Conservation (phyloP, 2,888 invertebrate genomes). For the Desoria tigrina region DNA sequence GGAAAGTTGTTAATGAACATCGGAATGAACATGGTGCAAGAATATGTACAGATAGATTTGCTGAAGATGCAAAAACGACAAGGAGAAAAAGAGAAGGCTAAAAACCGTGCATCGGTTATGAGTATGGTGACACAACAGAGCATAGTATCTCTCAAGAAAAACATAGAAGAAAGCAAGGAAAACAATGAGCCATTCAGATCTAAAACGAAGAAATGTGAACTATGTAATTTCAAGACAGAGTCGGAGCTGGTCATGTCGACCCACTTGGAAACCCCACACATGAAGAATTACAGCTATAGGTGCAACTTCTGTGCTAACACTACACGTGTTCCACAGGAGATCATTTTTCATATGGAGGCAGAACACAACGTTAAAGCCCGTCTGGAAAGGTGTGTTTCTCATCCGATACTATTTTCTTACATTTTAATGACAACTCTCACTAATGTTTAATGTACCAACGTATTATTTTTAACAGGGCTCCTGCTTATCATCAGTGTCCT, state of each 20-base stretch:
- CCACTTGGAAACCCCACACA: constrained; percentile 87
- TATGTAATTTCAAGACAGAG: constrained; percentile 86
- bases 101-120: constrained; percentile 63
- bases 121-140: constrained; percentile 67
- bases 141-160: constrained; percentile 78
- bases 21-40: constrained; percentile 85
- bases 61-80: constrained; percentile 83
- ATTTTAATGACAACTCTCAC: too few species aligned
- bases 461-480: constrained; percentile 64
- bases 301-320: constrained; percentile 83
- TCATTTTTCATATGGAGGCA: constrained; percentile 87
- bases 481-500: constrained; percentile 86
- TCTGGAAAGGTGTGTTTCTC: constrained; percentile 63
- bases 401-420: too few species aligned
- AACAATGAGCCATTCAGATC: constrained; percentile 78
- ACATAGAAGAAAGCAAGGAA: constrained; percentile 81
- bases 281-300: constrained; percentile 73
- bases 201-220: constrained; percentile 78
- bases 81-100: constrained; percentile 68
- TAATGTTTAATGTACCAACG: too few species aligned
- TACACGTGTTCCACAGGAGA: constrained; percentile 82
- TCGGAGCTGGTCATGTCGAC: constrained; percentile 79
- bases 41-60: constrained; percentile 89
- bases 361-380: constrained; percentile 82
- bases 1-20: constrained; percentile 90